These are phyloP conservation scores for Motacilla tschutschensis DNA, from an alignment of 2,113 vertebrate species.

Conservation along the genomic window DNA sequence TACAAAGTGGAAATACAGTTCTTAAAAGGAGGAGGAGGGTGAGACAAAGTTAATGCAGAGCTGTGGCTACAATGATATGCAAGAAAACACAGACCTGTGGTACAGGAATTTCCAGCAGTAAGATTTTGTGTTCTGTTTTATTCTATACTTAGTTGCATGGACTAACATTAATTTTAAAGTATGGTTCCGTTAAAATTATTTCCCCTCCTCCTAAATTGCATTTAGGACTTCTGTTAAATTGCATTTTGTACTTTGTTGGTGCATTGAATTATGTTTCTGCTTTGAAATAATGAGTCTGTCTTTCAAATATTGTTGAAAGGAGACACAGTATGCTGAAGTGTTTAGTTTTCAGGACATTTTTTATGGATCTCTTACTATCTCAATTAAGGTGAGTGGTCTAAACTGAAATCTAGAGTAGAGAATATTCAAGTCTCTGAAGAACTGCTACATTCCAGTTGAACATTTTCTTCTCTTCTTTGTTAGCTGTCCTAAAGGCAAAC, in stretches of 20 bases:
- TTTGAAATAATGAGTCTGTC: not conserved
- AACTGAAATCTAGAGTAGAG: not conserved
- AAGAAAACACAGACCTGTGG: not conserved
- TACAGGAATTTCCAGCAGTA: not conserved
- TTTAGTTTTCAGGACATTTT: not conserved
- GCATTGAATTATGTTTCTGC: not conserved
- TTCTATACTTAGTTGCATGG: not conserved
- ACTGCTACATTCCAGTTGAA: not conserved
- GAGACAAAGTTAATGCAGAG: not conserved
- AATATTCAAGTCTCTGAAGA: not conserved
- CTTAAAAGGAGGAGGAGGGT: not conserved
- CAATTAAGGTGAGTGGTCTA: not conserved
- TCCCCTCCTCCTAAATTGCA: not conserved
- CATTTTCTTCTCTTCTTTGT: not conserved
- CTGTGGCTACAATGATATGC: not conserved
- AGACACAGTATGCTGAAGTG: not conserved
- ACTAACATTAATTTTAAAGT: not conserved
- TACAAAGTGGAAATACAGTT: not conserved
- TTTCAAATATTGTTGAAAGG: not conserved
- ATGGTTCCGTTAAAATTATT: not conserved
- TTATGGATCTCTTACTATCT: not conserved
- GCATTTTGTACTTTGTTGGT: not conserved
- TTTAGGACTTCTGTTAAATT: not conserved
- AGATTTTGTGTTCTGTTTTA: not conserved
- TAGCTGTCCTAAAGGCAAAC: not conserved